Base-by-base conservation (phyloP, 2,113 vertebrate genomes). In the Dicentrarchus labrax region DNA sequence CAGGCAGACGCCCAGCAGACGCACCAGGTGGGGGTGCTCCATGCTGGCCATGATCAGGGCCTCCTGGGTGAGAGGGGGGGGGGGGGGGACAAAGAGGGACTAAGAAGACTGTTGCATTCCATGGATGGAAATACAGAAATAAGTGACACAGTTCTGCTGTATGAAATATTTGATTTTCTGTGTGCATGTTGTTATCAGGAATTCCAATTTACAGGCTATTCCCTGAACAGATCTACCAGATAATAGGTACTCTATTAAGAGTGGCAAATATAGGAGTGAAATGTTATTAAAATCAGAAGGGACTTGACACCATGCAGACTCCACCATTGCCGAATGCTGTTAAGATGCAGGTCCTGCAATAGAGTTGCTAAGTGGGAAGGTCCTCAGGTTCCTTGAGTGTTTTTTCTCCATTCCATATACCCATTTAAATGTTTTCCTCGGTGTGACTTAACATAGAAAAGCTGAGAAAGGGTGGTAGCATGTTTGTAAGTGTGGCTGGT, bases 11-110 rank as follows among this genome's bases (percentile, higher is more conserved):
- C 98, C 98, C 70, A 99, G 84, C 3, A 99, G 95, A 61, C 98
- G 96, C 53, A 99, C 98, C 85, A 99, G 94, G 94, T 99, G 98
- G 0, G 98, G 97, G 87, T 99, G 98, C 82, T 99, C 98, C 97
- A 99, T 97, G 92, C 98, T 99, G 89, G 98, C 98, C 98, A 99
- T 99, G 92, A 99, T 99, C 84, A 99, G 96, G 61, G 98, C 98
- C 96, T 99, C 98, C 98, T 99, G 90, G n/a, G 89, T 88, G 76
- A 91, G 80, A 85, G 82, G 75, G 76, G 71, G 47, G 68, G 5
- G 1, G 19, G 16, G 13, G 2, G 21, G 15, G 30, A 85, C 73
- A 86, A 73, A 92, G 54, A 76, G 11, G 84, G 80, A 91, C 83
- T 88, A 83, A 92, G 88, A 76, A 36, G 70, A 67, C 47, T 68